These are phyloP conservation scores for Neolamprologus falcicula DNA, from an alignment of 2,113 vertebrate genomes.

Conservation along the genomic window DNA sequence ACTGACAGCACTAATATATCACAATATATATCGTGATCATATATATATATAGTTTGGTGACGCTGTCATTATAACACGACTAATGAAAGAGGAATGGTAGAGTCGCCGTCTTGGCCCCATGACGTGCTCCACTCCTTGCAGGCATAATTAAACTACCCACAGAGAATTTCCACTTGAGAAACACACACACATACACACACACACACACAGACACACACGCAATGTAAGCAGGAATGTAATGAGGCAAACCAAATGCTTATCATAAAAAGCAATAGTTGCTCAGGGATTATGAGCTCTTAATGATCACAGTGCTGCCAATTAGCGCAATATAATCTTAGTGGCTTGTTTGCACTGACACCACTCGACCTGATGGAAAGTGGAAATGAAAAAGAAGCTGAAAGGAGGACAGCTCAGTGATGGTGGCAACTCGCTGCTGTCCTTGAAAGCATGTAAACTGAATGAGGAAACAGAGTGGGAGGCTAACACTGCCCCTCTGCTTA, in stretches of 20 bases:
- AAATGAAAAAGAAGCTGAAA: background rate
- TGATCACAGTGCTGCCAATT: slow-evolving; percentile 43
- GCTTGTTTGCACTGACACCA: slow-evolving; percentile 28
- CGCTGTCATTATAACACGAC: background rate
- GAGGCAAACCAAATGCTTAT: slow-evolving; percentile 37
- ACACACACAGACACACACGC: background rate
- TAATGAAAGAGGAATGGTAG: background rate
- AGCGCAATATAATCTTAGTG: slow-evolving; percentile 26
- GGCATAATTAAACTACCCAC: slow-evolving; percentile 13
- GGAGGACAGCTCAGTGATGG: background rate
- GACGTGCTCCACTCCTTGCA: background rate
- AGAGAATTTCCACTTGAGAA: background rate
- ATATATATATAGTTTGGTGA: background rate
- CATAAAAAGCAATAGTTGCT: slow-evolving; percentile 53
- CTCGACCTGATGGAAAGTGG: background rate
- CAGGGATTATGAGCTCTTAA: slow-evolving; percentile 56
- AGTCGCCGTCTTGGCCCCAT: background rate
- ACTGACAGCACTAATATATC: background rate
- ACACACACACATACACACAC: background rate
- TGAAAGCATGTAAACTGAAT: slow-evolving; percentile 41
- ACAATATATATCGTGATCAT: background rate
- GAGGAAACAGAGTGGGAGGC: slow-evolving; percentile 9
- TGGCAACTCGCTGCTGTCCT: slow-evolving; percentile 35
- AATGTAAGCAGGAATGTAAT: slow-evolving; percentile 4
- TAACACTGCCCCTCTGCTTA: background rate